Evolutionary conservation across 2,888 invertebrate species (phyloP).

Genomic region (Notodonta ziczac): DNA sequence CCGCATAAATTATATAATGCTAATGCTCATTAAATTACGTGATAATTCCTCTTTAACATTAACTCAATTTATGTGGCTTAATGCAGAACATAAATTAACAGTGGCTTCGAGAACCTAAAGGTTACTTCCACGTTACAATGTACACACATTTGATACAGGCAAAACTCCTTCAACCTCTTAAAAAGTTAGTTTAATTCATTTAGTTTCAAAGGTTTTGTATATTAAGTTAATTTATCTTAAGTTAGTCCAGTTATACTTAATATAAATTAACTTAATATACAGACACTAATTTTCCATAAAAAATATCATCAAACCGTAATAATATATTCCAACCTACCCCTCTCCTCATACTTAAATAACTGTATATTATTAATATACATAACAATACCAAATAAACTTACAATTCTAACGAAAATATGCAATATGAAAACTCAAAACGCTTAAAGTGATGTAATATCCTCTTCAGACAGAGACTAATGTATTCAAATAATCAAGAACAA

Average conservation of each 20-base stretch:
- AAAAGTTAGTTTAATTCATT: background rate
- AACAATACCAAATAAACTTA: too few relatives aligned
- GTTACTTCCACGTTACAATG: background rate
- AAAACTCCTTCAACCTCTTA: background rate
- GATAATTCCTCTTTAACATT: conserved; percentile 2
- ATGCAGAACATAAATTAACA: background rate
- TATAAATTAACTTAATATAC: too few relatives aligned
- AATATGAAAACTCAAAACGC: background rate
- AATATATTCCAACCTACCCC: background rate
- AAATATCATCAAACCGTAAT: background rate
- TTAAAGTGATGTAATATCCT: conserved; percentile 15
- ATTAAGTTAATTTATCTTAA: background rate
- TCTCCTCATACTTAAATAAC: background rate
- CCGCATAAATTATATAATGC: conserved; percentile 10
- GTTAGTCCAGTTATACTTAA: background rate
- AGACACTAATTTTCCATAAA: background rate
- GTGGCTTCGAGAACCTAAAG: background rate
- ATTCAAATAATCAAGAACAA: conserved; percentile 18
- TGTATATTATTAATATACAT: too few relatives aligned
- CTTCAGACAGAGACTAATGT: conserved; percentile 12
- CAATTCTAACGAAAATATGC: too few relatives aligned
- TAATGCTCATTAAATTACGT: conserved; percentile 15
- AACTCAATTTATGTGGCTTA: conserved; percentile 1
- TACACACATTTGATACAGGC: background rate
- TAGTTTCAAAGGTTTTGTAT: background rate